Evolutionary conservation across 2,113 vertebrate species (phyloP).

Genomic region (Ranitomeya imitator): DNA sequence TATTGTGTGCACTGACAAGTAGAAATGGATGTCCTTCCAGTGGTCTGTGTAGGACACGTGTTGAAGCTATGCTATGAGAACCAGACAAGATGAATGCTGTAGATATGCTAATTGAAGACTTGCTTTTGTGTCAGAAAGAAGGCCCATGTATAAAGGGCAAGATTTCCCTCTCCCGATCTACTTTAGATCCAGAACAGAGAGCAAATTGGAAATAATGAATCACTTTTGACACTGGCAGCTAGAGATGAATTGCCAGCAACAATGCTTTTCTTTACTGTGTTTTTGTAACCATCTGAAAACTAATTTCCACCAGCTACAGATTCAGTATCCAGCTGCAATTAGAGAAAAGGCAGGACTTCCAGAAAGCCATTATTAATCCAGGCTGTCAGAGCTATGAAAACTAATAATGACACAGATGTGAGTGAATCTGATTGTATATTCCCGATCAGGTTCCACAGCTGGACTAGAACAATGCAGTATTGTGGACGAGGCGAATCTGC

Average conservation of each 20-base stretch:
- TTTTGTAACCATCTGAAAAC: constrained; percentile 70
- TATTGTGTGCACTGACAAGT: constrained; percentile 11
- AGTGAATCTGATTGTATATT: constrained; percentile 24
- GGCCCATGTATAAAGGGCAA: constrained; percentile 68
- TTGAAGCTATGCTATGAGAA: constrained; percentile 62
- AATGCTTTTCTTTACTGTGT: constrained; percentile 69
- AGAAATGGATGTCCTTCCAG: constrained; percentile 62
- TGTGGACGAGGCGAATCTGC: not conserved
- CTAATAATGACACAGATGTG: constrained; percentile 47
- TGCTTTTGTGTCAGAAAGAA: constrained; percentile 63
- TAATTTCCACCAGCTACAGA: constrained; percentile 67
- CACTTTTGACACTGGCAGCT: constrained; percentile 71
- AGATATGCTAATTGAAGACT: constrained; percentile 69
- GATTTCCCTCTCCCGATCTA: constrained; percentile 70
- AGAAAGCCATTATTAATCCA: constrained; percentile 29
- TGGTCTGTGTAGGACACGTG: constrained; percentile 67
- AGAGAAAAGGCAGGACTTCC: constrained; percentile 55
- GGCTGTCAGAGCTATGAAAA: constrained; percentile 24
- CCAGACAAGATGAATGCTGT: constrained; percentile 70
- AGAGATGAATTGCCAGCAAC: constrained; percentile 79
- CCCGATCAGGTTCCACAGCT: constrained; percentile 39
- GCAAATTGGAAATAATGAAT: constrained; percentile 84
- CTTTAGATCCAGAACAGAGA: constrained; percentile 74
- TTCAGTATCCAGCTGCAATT: constrained; percentile 65
- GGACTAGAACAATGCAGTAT: constrained; percentile 21